Conservation (phyloP, 2,797 vertebrate genomes). For the Natrix natrix region DNA sequence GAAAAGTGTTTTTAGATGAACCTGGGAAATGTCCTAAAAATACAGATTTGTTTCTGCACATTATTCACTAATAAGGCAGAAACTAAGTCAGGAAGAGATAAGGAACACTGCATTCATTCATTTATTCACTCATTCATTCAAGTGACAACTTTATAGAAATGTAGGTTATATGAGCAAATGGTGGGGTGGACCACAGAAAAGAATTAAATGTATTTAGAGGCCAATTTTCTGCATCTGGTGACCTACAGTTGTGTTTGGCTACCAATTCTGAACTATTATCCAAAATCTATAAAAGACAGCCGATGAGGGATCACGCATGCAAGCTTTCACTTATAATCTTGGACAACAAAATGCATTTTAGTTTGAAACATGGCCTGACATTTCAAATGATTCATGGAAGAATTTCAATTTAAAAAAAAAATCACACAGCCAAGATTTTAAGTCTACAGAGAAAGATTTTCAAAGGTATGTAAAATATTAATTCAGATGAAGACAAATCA, state of each 20-base stretch:
- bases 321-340: background rate
- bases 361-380: background rate
- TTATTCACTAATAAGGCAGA: background rate
- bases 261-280: background rate
- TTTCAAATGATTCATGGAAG: background rate
- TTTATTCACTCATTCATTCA: background rate
- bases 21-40: background rate
- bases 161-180: background rate
- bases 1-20: background rate
- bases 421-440: background rate
- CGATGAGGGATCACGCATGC: background rate
- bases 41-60: background rate
- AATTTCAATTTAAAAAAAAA: background rate
- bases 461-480: background rate
- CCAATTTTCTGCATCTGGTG: background rate
- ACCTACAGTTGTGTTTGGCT: background rate
- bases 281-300: background rate
- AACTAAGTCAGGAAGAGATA: too few species aligned
- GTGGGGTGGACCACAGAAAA: background rate
- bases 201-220: background rate
- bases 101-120: background rate
- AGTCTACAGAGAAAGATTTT: background rate
- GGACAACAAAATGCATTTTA: background rate
- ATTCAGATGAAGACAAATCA: conserved; percentile 4
- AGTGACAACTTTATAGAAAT: background rate